Conservation (phyloP, 1,140 invertebrate species). For the Lordiphosa clarofinis region DNA sequence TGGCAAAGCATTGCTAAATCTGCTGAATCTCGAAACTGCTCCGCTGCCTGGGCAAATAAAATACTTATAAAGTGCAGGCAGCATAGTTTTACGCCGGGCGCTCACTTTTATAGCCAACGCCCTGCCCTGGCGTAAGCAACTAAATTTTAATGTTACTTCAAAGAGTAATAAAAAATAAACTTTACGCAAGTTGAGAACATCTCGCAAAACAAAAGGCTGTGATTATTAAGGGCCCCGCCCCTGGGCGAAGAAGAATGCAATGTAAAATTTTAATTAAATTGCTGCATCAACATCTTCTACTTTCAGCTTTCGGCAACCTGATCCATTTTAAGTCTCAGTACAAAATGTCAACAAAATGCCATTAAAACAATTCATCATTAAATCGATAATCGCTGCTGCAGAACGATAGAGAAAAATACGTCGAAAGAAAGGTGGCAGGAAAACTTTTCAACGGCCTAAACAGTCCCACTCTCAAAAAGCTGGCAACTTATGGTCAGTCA, state of each 20-base stretch:
- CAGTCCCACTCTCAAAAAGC: background rate
- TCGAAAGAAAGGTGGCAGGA: slow-evolving; percentile 9
- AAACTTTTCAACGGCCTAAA: slow-evolving; percentile 36
- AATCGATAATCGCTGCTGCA: slow-evolving; percentile 43
- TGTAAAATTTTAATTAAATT: slow-evolving; percentile 74
- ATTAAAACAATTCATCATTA: slow-evolving; percentile 59
- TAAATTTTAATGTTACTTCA: slow-evolving; percentile 77
- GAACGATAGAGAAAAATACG: background rate
- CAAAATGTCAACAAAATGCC: slow-evolving; percentile 51
- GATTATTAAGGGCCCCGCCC: slow-evolving; percentile 46
- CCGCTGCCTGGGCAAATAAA: slow-evolving; percentile 52
- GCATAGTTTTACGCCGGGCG: slow-evolving; percentile 52
- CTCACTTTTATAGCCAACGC: slow-evolving; percentile 37
- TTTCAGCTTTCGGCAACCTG: slow-evolving; percentile 4
- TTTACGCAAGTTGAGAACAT: slow-evolving; percentile 67
- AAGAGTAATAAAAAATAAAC: slow-evolving; percentile 76
- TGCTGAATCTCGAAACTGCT: slow-evolving; percentile 63
- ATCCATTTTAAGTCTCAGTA: slow-evolving; percentile 8
- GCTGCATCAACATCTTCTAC: slow-evolving; percentile 13
- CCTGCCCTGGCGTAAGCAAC: slow-evolving; percentile 50
- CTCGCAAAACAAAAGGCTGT: slow-evolving; percentile 44
- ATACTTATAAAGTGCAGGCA: slow-evolving; percentile 62
- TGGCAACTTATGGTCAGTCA: slow-evolving; percentile 24
- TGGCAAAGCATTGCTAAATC: slow-evolving; percentile 75
- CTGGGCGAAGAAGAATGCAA: slow-evolving; percentile 37